These are phyloP conservation scores for Stictonetta naevosa DNA, from an alignment of 2,113 vertebrate species.

Conservation along the genomic window DNA sequence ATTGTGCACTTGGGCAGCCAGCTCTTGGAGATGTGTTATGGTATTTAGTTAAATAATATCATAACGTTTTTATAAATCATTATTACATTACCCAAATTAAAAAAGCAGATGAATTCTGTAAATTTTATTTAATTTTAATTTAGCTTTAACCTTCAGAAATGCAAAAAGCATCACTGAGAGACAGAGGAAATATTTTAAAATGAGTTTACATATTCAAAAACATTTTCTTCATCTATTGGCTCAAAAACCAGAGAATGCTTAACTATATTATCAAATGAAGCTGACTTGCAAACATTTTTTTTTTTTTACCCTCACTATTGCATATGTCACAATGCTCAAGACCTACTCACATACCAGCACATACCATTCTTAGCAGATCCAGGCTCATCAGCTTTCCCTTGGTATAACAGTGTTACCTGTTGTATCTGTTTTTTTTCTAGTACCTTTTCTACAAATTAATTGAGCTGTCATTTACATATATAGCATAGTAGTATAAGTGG, in stretches of 20 bases:
- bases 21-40: not conserved
- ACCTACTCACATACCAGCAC: not conserved
- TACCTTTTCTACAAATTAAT: not conserved
- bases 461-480: not conserved
- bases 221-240: not conserved
- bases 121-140: not conserved
- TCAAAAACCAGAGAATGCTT: not conserved
- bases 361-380: not conserved
- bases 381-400: not conserved
- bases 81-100: not conserved
- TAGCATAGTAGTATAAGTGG: not conserved
- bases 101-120: not conserved
- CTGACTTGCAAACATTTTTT: not conserved
- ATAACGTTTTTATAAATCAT: not conserved
- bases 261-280: not conserved
- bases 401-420: not conserved
- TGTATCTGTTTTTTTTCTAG: not conserved
- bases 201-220: not conserved
- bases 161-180: not conserved
- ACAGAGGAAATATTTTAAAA: not conserved
- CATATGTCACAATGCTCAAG: not conserved
- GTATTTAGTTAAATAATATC: not conserved
- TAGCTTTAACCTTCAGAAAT: not conserved
- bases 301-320: not conserved
- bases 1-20: not conserved